These are phyloP conservation scores for Enteromius viviparus DNA, from an alignment of 2,797 vertebrate species.

Conservation along the genomic window DNA sequence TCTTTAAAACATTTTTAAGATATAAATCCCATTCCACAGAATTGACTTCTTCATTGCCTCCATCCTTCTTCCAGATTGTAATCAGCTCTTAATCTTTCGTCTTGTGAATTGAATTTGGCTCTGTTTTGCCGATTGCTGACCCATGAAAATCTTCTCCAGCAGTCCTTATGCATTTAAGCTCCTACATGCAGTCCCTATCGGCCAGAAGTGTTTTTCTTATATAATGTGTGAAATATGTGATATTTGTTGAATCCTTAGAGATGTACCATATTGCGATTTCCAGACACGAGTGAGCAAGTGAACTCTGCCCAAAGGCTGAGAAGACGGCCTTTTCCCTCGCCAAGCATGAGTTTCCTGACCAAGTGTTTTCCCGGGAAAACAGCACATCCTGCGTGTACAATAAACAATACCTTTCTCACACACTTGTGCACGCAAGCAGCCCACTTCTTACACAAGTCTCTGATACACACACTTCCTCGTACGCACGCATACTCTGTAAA, in stretches of 20 bases:
- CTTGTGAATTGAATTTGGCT: constrained; percentile 69
- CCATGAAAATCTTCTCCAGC: constrained; percentile 23
- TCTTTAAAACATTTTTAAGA: constrained; percentile 16
- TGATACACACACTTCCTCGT: constrained; percentile 10
- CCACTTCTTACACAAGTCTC: constrained; percentile 35
- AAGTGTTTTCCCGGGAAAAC: constrained; percentile 80
- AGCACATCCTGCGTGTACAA: constrained; percentile 77
- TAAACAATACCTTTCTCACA: constrained; percentile 84
- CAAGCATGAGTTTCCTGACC: constrained; percentile 74
- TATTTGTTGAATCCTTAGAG: neutral
- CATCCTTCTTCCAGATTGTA: constrained; percentile 54
- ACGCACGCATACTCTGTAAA: constrained; percentile 10
- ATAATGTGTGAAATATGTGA: neutral
- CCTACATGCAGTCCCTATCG: neutral
- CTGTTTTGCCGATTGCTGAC: constrained; percentile 34
- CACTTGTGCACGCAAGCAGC: constrained; percentile 65
- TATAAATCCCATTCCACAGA: neutral
- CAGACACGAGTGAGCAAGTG: constrained; percentile 43
- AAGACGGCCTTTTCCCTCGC: constrained; percentile 58
- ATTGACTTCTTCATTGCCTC: constrained; percentile 48
- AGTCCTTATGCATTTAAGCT: neutral
- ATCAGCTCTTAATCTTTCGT: constrained; percentile 70
- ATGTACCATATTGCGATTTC: neutral
- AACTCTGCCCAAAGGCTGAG: constrained; percentile 60
- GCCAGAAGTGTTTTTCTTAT: neutral